Conservation (phyloP, 2,113 vertebrate species). For the Cyanoderma ruficeps region DNA sequence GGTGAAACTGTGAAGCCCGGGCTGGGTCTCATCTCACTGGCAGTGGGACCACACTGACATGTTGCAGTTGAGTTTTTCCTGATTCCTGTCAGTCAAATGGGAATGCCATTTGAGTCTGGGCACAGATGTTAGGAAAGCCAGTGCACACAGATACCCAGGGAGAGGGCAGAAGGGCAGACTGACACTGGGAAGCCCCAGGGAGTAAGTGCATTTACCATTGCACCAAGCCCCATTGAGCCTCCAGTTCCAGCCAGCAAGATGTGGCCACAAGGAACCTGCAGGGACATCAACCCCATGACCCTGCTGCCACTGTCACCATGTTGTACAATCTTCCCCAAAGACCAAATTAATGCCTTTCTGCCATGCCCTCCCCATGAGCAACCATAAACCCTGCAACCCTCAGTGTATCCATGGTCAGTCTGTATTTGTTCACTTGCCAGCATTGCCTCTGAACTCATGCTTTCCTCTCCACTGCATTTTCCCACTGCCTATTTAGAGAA, state of each 20-base stretch:
- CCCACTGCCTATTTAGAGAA: neutral
- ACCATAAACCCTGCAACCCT: neutral
- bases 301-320: rapidly evolving
- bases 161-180: neutral
- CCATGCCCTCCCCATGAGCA: neutral
- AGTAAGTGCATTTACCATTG: neutral
- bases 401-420: neutral
- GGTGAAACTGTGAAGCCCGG: rapidly evolving
- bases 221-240: rapidly evolving
- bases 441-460: neutral
- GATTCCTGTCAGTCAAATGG: neutral
- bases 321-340: neutral
- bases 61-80: neutral
- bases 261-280: neutral
- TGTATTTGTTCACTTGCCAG: neutral
- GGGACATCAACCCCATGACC: neutral
- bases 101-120: neutral
- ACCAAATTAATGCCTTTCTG: neutral
- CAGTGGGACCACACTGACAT: neutral
- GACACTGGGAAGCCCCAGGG: neutral
- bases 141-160: neutral
- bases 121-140: rapidly evolving
- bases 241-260: rapidly evolving
- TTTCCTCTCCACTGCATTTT: neutral
- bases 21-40: neutral